phyloP scores from a whole-genome alignment of 2,888 invertebrate genomes.

The Heliconius ismenius region DNA sequence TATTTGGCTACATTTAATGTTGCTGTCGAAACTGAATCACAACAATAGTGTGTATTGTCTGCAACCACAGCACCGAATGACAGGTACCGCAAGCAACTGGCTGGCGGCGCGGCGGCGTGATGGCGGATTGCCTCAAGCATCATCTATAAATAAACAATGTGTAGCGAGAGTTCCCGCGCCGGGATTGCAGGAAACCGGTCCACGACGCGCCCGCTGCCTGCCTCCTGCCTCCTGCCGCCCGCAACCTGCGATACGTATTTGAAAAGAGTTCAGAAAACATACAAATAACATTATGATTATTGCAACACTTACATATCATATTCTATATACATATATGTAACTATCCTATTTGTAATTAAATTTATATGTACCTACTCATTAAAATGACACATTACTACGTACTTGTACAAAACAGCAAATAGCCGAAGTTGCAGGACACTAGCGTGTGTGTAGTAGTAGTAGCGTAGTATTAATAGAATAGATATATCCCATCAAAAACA shows the following conservation, averaged over 20 bases:
- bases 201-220: conserved; percentile 39
- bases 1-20: background rate
- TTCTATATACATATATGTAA: too few relatives aligned
- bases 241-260: conserved; percentile 40
- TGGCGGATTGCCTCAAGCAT: conserved; percentile 60
- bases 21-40: background rate
- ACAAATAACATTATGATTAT: background rate
- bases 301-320: background rate
- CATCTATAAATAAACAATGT: conserved; percentile 67
- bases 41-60: background rate
- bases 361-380: too few relatives aligned
- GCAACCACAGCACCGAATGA: background rate
- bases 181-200: conserved; percentile 47
- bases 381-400: too few relatives aligned
- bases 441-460: too few relatives aligned
- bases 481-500: too few relatives aligned
- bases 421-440: too few relatives aligned
- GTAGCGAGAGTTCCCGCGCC: conserved; percentile 49
- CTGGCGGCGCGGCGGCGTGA: background rate
- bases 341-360: too few relatives aligned
- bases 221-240: conserved; percentile 38
- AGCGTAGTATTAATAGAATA: too few relatives aligned
- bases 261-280: conserved; percentile 34
- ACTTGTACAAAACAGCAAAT: too few relatives aligned
- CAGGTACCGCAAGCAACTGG: background rate